Evolutionary conservation across 2,113 vertebrate genomes (phyloP), one percentile per base, ranked within the genome.

Genomic region (Brachionichthys hirsutus): DNA sequence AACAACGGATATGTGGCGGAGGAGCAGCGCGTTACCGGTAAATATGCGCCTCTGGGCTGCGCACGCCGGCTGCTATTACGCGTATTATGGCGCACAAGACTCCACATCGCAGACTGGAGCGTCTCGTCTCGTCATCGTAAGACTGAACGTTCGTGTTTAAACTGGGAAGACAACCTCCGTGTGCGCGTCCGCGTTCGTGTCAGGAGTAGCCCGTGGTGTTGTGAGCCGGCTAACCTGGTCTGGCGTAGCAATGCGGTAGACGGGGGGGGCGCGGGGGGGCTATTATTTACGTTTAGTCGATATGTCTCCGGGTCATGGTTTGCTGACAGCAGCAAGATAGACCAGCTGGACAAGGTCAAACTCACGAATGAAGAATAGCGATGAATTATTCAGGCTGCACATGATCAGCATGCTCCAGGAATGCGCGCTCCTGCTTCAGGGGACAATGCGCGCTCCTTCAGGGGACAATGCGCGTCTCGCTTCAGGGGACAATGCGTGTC

Each of bases 311-410:
- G 78, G 82, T 85, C 78, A 61, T 12, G 70, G 61, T 64, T 59
- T 82, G 82, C 82, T 85, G 85, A 86, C 83, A 78, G 70, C 70
- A 62, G 80, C 81, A 77, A 71, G 48, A 77, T 66, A 18, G 56
- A 48, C 49, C 70, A 7, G 62, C 3, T 61, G 68, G 68, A 75
- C 85, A 87, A 89, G 88, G 85, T 85, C 77, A 75, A 67, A 76
- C 51, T 55, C 51, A 40, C 59, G 75, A 67, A 77, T 67, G 71
- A 84, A 83, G 75, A 67, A 77, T 67, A 69, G 15, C 66, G 9
- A 80, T 87, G 73, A 87, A 89, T 88, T 66, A 88, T 89, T 87
- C 79, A 89, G 65, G 24, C 67, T 72, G 88, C 80, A 81, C 62
- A 59, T 67, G 75, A 85, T 82, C 81, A 75, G 4, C 65, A 54